Evolutionary conservation across 2,113 vertebrate genomes (phyloP).

Genomic region (Ceyx margarethae): DNA sequence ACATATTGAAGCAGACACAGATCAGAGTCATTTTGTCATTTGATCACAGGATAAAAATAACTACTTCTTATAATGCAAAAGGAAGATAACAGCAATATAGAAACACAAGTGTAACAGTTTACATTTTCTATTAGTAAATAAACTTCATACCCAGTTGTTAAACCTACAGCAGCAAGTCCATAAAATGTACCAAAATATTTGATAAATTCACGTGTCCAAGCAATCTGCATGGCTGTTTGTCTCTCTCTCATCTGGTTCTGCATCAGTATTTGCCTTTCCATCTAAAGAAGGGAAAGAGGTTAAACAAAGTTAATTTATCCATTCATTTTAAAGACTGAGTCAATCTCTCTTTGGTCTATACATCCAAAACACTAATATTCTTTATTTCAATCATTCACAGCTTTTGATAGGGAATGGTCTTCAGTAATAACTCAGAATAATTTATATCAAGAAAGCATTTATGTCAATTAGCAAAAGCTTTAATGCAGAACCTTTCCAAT

Average conservation of each 20-base stretch:
- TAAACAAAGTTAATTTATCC: neutral
- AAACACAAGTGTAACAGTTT: neutral
- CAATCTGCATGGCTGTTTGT: conserved; percentile 89
- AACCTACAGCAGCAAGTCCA: conserved; percentile 71
- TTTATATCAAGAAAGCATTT: neutral
- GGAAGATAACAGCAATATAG: neutral
- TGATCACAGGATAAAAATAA: neutral
- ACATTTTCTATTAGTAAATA: neutral
- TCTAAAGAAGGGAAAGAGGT: conserved; percentile 63
- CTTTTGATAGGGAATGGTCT: neutral
- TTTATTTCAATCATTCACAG: neutral
- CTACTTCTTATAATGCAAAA: neutral
- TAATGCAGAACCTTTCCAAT: neutral
- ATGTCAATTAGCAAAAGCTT: neutral
- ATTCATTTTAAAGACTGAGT: neutral
- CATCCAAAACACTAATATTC: neutral
- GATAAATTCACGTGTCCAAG: conserved; percentile 87
- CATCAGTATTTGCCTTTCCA: conserved; percentile 89
- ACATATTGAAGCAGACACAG: neutral
- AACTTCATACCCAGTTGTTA: conserved; percentile 76
- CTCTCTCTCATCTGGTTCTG: conserved; percentile 91
- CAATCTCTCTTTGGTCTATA: neutral
- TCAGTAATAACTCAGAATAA: neutral
- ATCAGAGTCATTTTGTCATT: neutral
- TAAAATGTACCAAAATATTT: conserved; percentile 87